Percentiles rank a stretch among this genome's conserved stretches.
phyloP scores from a whole-genome alignment of 2,797 vertebrate species.

The Anguilla pacifica region DNA sequence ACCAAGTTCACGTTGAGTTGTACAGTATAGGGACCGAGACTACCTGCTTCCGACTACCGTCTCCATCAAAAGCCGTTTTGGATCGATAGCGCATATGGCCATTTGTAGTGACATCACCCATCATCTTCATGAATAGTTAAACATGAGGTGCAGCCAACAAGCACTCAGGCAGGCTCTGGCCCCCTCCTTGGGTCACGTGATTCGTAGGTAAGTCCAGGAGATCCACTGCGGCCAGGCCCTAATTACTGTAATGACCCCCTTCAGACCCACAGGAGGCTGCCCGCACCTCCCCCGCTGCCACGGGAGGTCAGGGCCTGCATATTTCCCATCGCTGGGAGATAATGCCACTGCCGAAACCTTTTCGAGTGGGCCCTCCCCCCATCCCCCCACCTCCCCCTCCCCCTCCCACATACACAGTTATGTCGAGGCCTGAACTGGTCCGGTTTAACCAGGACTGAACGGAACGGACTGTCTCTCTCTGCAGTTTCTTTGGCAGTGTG shows the following conservation, averaged over 20 bases:
- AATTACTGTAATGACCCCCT: slow-evolving; percentile 17
- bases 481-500: neutral
- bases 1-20: neutral
- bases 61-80: neutral
- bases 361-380: too few relatives aligned
- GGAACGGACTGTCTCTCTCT: neutral
- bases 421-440: neutral
- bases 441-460: neutral
- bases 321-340: slow-evolving; percentile 2
- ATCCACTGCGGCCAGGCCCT: neutral
- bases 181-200: neutral
- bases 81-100: neutral
- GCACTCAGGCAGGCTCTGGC: neutral
- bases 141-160: neutral
- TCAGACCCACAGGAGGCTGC: neutral
- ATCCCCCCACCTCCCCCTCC: neutral
- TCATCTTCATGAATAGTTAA: slow-evolving; percentile 3
- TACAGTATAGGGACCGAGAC: neutral
- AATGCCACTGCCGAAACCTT: neutral
- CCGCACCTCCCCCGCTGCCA: neutral
- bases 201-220: neutral
- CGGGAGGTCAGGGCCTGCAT: neutral
- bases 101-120: neutral
- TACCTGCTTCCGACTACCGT: neutral
- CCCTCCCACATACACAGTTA: neutral